Evolutionary conservation across 1,140 invertebrate genomes (phyloP).

Genomic region (Trichonephila clavipes): DNA sequence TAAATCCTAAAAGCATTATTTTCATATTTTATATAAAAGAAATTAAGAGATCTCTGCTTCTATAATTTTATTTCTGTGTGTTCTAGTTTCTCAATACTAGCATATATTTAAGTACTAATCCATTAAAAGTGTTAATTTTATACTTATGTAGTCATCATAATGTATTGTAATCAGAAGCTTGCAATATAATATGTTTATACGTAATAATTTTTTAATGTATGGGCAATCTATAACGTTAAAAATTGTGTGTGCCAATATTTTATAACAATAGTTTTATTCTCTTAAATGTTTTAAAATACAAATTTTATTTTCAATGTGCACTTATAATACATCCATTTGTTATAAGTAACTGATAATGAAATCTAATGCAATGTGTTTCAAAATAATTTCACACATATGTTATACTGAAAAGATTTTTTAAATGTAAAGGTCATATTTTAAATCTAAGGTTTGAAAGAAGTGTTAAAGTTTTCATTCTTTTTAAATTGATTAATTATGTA

Average conservation of each 20-base stretch:
- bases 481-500: too few relatives aligned
- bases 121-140: neutral
- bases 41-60: neutral
- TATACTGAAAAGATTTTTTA: too few relatives aligned
- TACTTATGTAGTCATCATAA: neutral
- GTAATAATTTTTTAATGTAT: neutral
- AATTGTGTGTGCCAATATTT: slow-evolving; percentile 14
- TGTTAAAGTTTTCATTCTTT: too few relatives aligned
- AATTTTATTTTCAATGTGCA: neutral
- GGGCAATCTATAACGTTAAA: neutral
- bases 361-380: too few relatives aligned
- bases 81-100: neutral
- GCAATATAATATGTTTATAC: too few relatives aligned
- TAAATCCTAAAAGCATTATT: slow-evolving; percentile 17
- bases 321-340: neutral
- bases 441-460: too few relatives aligned
- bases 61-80: slow-evolving; percentile 4
- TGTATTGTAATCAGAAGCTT: neutral
- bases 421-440: too few relatives aligned
- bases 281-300: neutral
- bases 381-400: too few relatives aligned
- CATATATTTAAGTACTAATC: neutral
- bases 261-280: neutral
- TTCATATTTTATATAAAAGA: slow-evolving; percentile 49
- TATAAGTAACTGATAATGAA: too few relatives aligned